A percentile compares a stretch with the other conserved stretches of the same genome.
phyloP scores from a whole-genome alignment of 2,797 vertebrate genomes.

The Botia almorhae region DNA sequence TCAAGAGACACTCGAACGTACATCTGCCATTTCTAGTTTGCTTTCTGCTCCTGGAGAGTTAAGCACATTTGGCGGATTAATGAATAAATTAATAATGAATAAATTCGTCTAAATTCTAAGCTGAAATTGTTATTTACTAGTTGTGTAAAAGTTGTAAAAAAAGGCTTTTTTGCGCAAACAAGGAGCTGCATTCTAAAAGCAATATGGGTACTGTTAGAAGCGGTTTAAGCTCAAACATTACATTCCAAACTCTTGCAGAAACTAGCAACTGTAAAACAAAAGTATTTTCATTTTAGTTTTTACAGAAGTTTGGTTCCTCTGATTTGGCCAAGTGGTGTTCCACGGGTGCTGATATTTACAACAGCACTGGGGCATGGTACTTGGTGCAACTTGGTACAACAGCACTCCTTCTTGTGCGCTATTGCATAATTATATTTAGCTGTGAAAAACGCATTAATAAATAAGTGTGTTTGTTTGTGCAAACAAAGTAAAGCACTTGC shows the following conservation, averaged over 20 bases:
- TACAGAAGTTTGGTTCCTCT: no score
- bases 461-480: conserved; percentile 56
- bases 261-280: neutral
- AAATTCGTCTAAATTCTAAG: neutral
- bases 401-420: neutral
- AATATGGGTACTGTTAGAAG: no score
- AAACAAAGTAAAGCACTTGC: conserved; percentile 61
- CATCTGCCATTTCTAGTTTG: neutral
- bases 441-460: conserved; percentile 13
- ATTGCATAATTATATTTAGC: conserved; percentile 46
- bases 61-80: neutral
- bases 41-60: neutral
- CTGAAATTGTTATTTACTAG: neutral
- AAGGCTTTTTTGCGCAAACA: conserved; percentile 53
- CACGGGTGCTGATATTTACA: no score
- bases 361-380: no score
- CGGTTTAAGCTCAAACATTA: no score
- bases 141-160: neutral
- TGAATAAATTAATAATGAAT: no score
- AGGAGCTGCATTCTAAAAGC: neutral
- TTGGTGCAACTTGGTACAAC: no score
- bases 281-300: neutral
- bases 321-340: no score
- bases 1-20: neutral
- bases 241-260: neutral